phyloP scores from a whole-genome alignment of 2,888 invertebrate species.

The Thalpophila matura region DNA sequence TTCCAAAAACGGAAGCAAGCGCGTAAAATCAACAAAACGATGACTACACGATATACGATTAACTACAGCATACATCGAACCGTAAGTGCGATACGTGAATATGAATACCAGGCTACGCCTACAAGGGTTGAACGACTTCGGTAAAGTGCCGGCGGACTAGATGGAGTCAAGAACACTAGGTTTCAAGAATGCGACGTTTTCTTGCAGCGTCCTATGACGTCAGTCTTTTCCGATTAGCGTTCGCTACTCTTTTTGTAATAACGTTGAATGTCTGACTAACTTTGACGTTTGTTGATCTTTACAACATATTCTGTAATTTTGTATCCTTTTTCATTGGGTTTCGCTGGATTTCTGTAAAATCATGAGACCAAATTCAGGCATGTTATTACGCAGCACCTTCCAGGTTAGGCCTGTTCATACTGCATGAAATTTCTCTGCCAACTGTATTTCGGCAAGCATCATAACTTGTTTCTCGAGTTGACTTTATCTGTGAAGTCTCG shows the following conservation, averaged over 20 bases:
- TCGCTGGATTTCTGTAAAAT: background rate
- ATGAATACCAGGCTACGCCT: slow-evolving; percentile 58
- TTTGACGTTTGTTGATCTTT: slow-evolving; percentile 5
- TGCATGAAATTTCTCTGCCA: slow-evolving; percentile 25
- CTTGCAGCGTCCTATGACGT: slow-evolving; percentile 32
- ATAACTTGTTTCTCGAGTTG: slow-evolving; percentile 53
- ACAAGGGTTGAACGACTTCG: slow-evolving; percentile 63
- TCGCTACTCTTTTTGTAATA: slow-evolving; percentile 5
- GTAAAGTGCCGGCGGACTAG: slow-evolving; percentile 36
- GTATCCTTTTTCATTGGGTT: background rate
- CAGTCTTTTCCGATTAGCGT: slow-evolving; percentile 23
- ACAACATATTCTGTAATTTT: background rate
- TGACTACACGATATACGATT: slow-evolving; percentile 25
- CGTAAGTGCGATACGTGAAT: slow-evolving; percentile 47
- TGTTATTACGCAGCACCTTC: background rate
- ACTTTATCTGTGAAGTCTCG: slow-evolving; percentile 42
- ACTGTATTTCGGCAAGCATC: slow-evolving; percentile 23
- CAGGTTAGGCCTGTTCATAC: slow-evolving; percentile 11
- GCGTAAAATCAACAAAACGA: slow-evolving; percentile 55
- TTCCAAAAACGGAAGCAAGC: slow-evolving; percentile 60
- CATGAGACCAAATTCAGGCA: background rate
- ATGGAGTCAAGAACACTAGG: slow-evolving; percentile 47
- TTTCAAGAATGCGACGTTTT: slow-evolving; percentile 34
- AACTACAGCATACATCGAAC: slow-evolving; percentile 21
- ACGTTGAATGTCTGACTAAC: slow-evolving; percentile 13